Base-by-base conservation (phyloP, 2,113 vertebrate genomes). In the Tachysurus fulvidraco region DNA sequence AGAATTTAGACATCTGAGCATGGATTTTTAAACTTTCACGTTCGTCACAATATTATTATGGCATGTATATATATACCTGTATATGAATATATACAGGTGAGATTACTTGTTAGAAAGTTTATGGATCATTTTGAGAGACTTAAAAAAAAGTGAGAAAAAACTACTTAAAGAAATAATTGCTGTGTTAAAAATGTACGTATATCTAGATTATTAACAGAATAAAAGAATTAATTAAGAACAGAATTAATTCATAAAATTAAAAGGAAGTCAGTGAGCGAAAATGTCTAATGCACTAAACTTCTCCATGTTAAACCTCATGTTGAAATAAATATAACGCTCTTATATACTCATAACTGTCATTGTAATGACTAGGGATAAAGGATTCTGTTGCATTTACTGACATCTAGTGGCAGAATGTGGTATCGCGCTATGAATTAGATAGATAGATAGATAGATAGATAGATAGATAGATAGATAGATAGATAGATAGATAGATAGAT, bases 371-470 rank as follows among this genome's bases (percentile, higher is more conserved):
- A 36, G 28, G 11, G 7, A 54, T 2, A 36, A n/a, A 3, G 11
- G 13, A 5, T 19, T 41, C 25, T 74, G 5, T 74, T 82, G 67
- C 9, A 65, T 80, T 86, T 41, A 69, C 13, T 67, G 78, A 11
- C 84, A 85, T 65, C 87, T 88, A 57, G 83, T 85, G 83, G 69
- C 16, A 5, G 0, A 57, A 44, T n/a, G 3, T n/a, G 30, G 44
- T 23, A 57, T 44, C n/a, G 19, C 54, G 52, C 36, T 25, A 41
- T 21, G 8, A 80, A 41, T 1, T 41, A 36, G 36, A 36, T 36
- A 36, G 36, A 36, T 36, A 36, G 36, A 36, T 36, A 36, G 36
- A 36, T 36, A 36, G 36, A 36, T 36, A 36, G 36, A 36, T 36
- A 36, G 36, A 36, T 36, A 36, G 36, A 36, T 36, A 36, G 36